Evolutionary conservation across 2,797 vertebrate species (phyloP).

Genomic region (Pantherophis vulpinus): DNA sequence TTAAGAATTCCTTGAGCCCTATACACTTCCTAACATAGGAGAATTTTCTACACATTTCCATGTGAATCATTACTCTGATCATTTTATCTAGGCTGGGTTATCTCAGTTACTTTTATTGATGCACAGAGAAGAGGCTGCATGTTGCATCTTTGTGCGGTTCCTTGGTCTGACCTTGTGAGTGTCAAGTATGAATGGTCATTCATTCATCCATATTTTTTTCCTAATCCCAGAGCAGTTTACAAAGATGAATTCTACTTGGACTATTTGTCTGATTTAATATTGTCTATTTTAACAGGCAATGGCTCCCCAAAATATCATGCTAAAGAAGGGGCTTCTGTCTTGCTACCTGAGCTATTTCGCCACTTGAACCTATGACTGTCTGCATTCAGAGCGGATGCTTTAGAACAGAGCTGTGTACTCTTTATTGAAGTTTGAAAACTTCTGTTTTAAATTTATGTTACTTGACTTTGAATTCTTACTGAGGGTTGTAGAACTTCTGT

Average conservation of each 20-base stretch:
- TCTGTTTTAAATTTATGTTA: background rate
- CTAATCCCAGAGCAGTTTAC: background rate
- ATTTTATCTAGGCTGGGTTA: background rate
- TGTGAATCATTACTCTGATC: background rate
- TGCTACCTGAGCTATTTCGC: background rate
- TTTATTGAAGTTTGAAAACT: background rate
- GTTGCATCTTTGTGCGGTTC: background rate
- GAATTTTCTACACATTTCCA: background rate
- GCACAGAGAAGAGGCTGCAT: background rate
- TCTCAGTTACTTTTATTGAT: background rate
- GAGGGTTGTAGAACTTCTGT: background rate
- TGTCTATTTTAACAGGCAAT: background rate
- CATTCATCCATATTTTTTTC: background rate
- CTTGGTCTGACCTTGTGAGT: background rate
- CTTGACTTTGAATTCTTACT: background rate
- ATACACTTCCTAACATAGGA: background rate
- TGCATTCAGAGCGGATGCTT: background rate
- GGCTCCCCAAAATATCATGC: background rate
- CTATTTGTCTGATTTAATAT: background rate
- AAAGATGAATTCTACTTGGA: background rate
- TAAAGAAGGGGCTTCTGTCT: background rate
- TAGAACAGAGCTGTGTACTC: no score
- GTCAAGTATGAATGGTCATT: background rate
- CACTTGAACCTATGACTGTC: background rate
- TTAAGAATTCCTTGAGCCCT: background rate